Base-by-base conservation (phyloP, 2,888 invertebrate species). In the Eremobia ochroleuca region DNA sequence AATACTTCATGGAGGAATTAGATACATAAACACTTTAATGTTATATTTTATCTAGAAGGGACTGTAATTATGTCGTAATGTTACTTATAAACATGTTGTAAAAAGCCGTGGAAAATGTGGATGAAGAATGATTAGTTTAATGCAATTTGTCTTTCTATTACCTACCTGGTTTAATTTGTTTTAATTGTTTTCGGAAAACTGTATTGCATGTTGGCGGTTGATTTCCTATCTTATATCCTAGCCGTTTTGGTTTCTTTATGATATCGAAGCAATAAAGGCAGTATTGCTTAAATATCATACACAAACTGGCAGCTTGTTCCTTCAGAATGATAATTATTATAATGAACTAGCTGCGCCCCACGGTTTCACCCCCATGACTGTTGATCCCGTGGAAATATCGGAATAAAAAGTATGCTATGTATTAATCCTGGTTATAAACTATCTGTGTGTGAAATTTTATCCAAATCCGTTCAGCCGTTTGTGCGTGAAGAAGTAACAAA, bases 21-120 rank as follows among this genome's bases (percentile, higher is more conserved):
- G 74, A 73, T 82, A n/a, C n/a, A n/a, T n/a, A 82, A 87, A 85
- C 81, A 76, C 72, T 69, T 69, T 71, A 68, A 70, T 62, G 13
- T 76, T 74, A 18, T 31, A 75, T 75, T 76, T 73, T 77, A 80
- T 79, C 66, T 80, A 64, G 49, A 72, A 75, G 86, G 76, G 52
- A 61, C 82, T 72, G 66, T 61, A 61, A 79, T 78, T 76, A 72
- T 80, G 66, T 65, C 46, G 83, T 82, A 78, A 86, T 82, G 0
- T 69, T 13, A 77, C 40, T 37, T 59, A 55, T 31, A n/a, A 55
- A 79, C 15, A 68, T 77, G 77, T 58, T 59, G 52, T 75, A 76
- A 70, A 64, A 52, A 52, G 62, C 62, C 46, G 59, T 40, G 67
- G 31, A 69, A 85, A 66, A 85, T 85, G 78, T 70, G 13, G 43